These are phyloP conservation scores for Pangasianodon hypophthalmus DNA, from an alignment of 2,113 vertebrate genomes.

Conservation along the genomic window DNA sequence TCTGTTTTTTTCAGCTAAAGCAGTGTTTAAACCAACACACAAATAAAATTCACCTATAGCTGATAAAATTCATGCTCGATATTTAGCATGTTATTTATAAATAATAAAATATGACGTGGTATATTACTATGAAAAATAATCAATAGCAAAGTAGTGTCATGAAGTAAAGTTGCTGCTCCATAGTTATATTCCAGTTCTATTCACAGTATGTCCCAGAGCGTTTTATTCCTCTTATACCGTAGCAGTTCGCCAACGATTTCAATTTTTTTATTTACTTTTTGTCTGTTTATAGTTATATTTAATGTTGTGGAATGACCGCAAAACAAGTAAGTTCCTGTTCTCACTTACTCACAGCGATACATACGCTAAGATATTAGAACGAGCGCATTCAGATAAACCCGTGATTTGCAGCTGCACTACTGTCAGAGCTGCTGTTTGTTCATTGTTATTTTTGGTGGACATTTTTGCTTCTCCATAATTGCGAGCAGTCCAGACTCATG, in stretches of 20 bases:
- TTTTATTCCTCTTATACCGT: neutral
- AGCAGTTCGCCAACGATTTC: neutral
- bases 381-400: neutral
- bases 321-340: neutral
- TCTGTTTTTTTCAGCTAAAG: too few species aligned
- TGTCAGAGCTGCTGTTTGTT: neutral
- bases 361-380: too few species aligned
- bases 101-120: too few species aligned
- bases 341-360: neutral
- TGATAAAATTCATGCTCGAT: too few species aligned
- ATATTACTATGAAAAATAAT: too few species aligned
- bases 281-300: neutral
- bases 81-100: too few species aligned
- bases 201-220: neutral
- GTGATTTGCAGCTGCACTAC: neutral
- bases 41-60: too few species aligned
- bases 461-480: slow-evolving; percentile 53
- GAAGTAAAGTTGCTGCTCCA: neutral
- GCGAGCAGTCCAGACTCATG: slow-evolving; percentile 24
- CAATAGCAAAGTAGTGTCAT: neutral
- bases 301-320: neutral
- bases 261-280: neutral
- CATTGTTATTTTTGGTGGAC: neutral
- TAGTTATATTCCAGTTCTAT: neutral
- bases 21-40: neutral